Evolutionary conservation across 2,113 vertebrate species (phyloP).

Genomic region (Conger conger): DNA sequence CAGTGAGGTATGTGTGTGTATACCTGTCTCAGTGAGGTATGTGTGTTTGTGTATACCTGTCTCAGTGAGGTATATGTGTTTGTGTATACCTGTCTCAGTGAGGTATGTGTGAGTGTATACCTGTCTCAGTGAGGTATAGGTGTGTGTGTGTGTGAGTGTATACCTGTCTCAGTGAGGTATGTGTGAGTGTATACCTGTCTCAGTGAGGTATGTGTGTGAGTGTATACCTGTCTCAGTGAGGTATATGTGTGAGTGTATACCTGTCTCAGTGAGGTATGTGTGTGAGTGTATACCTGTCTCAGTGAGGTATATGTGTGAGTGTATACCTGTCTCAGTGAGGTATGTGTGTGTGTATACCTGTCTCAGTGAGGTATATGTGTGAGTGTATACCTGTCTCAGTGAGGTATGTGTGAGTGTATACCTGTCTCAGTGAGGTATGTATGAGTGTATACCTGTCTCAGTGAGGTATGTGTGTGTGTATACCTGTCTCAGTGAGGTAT

Average conservation of each 20-base stretch:
- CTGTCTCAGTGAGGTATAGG: constrained; percentile 14
- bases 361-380: neutral
- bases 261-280: neutral
- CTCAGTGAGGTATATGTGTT: neutral
- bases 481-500: neutral
- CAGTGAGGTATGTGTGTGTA: neutral
- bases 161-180: neutral
- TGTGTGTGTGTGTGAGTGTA: neutral
- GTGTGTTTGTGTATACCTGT: neutral
- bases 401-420: neutral
- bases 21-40: neutral
- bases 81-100: constrained; percentile 78
- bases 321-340: neutral
- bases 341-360: neutral
- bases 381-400: neutral
- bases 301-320: neutral
- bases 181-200: neutral
- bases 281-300: neutral
- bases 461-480: neutral
- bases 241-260: no score
- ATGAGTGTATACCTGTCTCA: neutral
- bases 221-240: neutral
- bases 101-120: constrained; percentile 58
- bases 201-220: neutral
- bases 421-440: constrained; percentile 17